Percentiles rank a stretch among this genome's conserved stretches.
phyloP scores from a whole-genome alignment of 2,888 invertebrate species.

The Tachina lurida region DNA sequence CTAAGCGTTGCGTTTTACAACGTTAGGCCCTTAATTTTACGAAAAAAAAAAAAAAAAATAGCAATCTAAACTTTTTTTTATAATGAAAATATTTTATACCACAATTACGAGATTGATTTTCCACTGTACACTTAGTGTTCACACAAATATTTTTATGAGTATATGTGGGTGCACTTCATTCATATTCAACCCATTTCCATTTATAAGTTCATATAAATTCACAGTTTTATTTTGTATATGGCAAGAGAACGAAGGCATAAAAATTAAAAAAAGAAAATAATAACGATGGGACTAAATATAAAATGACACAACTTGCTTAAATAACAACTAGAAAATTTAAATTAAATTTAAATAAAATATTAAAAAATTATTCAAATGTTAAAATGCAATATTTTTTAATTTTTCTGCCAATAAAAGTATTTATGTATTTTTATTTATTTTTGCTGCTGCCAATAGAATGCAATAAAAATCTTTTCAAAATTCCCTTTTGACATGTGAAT shows the following conservation, averaged over 20 bases:
- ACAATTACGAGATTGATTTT: too few species aligned
- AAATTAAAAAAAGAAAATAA: slow-evolving; percentile 7
- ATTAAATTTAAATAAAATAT: slow-evolving; percentile 12
- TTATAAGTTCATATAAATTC: slow-evolving; percentile 54
- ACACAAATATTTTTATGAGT: neutral
- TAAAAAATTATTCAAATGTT: neutral
- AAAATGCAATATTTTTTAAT: neutral
- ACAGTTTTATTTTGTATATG: slow-evolving; percentile 25
- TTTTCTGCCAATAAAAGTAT: neutral
- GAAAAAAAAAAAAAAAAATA: neutral
- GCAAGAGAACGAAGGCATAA: slow-evolving; percentile 21
- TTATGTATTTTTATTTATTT: neutral
- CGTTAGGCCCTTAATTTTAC: neutral
- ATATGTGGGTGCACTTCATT: slow-evolving; percentile 24
- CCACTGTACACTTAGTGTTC: slow-evolving; percentile 22
- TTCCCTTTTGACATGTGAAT: slow-evolving; percentile 42
- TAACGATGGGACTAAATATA: neutral
- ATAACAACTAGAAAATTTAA: slow-evolving; percentile 15
- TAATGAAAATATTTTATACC: too few species aligned
- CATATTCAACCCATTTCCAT: slow-evolving; percentile 42
- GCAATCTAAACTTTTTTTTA: too few species aligned
- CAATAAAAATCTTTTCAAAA: slow-evolving; percentile 52
- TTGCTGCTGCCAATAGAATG: slow-evolving; percentile 42
- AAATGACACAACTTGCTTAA: neutral
- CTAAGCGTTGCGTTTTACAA: too few species aligned